Evolutionary conservation across 2,113 vertebrate genomes (phyloP).

Genomic region (Epinephelus moara): DNA sequence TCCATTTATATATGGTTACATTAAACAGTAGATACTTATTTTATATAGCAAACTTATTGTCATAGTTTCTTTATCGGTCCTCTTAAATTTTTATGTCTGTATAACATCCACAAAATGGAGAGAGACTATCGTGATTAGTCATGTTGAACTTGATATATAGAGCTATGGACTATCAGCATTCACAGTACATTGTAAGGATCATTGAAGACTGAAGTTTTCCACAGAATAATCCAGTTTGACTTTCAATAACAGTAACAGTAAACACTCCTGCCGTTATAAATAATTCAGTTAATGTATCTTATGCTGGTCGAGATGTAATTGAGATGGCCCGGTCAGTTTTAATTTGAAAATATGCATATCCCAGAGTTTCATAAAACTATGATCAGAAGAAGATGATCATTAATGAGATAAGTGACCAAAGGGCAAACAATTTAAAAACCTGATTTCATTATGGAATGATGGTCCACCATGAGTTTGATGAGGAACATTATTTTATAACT

Average conservation of each 20-base stretch:
- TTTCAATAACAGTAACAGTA: neutral
- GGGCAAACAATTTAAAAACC: slow-evolving; percentile 21
- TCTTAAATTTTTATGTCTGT: neutral
- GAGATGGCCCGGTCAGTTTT: neutral
- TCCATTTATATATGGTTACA: neutral
- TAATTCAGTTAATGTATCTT: neutral
- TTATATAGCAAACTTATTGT: neutral
- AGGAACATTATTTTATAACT: neutral
- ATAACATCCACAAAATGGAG: neutral
- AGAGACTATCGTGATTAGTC: neutral
- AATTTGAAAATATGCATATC: slow-evolving; percentile 7
- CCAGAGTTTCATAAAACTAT: neutral
- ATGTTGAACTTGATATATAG: neutral
- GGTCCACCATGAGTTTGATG: neutral
- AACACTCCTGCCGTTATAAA: neutral
- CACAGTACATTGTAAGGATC: neutral
- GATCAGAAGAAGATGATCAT: neutral
- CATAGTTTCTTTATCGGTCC: neutral
- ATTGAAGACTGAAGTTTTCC: neutral
- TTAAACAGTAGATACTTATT: too few relatives aligned
- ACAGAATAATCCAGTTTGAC: neutral
- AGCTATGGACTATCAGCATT: neutral
- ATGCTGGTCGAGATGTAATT: neutral
- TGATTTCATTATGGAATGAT: neutral
- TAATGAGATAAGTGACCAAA: neutral